Evolutionary conservation across 2,888 invertebrate species (phyloP), one percentile per base, ranked within the genome.

Genomic region (Ernsta delagoae): DNA sequence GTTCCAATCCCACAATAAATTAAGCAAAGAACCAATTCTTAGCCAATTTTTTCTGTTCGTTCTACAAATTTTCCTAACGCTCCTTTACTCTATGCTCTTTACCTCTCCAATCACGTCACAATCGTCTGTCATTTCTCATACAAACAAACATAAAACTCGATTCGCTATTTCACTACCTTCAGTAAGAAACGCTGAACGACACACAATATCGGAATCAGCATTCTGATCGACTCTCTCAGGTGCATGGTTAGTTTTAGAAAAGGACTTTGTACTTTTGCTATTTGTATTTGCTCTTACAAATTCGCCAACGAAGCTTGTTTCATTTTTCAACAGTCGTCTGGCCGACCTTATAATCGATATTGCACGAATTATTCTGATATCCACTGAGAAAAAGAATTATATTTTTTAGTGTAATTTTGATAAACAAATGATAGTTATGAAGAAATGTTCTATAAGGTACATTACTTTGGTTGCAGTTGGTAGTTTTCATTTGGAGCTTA

Each of bases 311-410:
- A n/a, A 39, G 67, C 67, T 62, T 68, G 61, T 68, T 68, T 68
- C 48, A 48, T 68, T 67, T 67, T 67, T 68, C 61, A 68, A 62
- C 67, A 68, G 61, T 67, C 54, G 66, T 66, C 66, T 66, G 54
- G 66, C 54, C 66, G 54, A 61, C 60, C 70, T 62, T 62, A 66
- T 73, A 74, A 76, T 77, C 70, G 73, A 75, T 73, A 74, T 70
- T 64, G 68, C 72, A 72, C 75, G 72, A 76, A 78, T 76, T 74
- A 77, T 75, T 75, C 75, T 54, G 66, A 72, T 70, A 70, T 72
- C 61, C 70, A 62, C 72, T 73, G 73, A 73, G 71, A 65, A 53
- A 69, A 67, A 70, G 65, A 75, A 73, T 77, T 72, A 70, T 72
- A 74, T 31, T 31, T 71, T 36, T 12, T 9, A 9, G 41, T 41